Base-by-base conservation (phyloP, 2,888 invertebrate species). In the Spatulosminthurus flaviceps region DNA sequence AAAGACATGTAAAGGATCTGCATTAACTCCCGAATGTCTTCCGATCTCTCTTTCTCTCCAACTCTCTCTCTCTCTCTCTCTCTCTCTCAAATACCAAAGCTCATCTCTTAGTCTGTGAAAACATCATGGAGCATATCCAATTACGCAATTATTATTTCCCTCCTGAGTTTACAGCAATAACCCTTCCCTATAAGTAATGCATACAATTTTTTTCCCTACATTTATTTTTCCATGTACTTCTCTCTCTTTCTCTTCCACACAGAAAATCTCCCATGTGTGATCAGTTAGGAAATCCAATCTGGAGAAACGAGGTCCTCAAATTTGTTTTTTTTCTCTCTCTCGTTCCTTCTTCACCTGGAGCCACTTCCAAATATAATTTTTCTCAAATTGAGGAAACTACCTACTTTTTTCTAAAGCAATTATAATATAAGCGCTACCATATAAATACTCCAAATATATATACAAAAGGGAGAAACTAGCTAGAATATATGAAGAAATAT, bases 71-170 rank as follows among this genome's bases (percentile, higher is more conserved):
- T 43, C n/a, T 69, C 67, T 34, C 69, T 69, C 29, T 21, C 24
- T n/a, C 42, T 34, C 34, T 21, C 34, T 69, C 19, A 29, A 29
- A 69, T 34, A 69, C 16, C 69, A 28, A 34, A 69, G 2, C 34
- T 34, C 69, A 69, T 29, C n/a, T 29, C 26, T 28, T 67, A 16
- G 1, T 24, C 34, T 29, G 34, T 64, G 22, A 51, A 75, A 72
- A 75, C 61, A 75, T 28, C 41, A 29, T 29, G 75, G 34, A 64
- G 64, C 21, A 67, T 76, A 69, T 76, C 76, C 76, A 69, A 69
- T 76, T 76, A 69, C 76, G 69, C 67, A 76, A 76, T 76, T 76
- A 51, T 51, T 51, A 69, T 43, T 76, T 43, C 28, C 26, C 76
- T 76, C 76, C 29, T 67, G 26, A 67, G 67, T 75, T 29, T 71